Percentiles rank a stretch among this genome's conserved stretches.
These are phyloP conservation scores for Hyposoter dolosus DNA, from an alignment of 2,888 invertebrate species.

Conservation along the genomic window DNA sequence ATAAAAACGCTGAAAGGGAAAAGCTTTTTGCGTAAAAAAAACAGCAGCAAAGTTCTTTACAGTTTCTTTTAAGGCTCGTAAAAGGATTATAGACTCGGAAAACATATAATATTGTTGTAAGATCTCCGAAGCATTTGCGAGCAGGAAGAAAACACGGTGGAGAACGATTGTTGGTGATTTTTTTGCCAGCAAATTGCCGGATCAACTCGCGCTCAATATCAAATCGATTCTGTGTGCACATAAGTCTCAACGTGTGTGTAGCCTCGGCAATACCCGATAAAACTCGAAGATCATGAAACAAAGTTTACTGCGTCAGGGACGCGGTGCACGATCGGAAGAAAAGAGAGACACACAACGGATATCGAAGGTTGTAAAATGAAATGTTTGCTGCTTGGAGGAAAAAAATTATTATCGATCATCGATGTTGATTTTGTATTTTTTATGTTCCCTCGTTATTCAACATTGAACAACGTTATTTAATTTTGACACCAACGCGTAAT, in stretches of 20 bases:
- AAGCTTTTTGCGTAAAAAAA: not conserved
- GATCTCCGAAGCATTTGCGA: not conserved
- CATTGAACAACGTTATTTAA: not conserved
- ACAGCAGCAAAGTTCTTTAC: not conserved
- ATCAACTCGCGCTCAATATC: slow-evolving; percentile 48
- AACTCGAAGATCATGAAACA: slow-evolving; percentile 40
- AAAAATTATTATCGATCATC: not conserved
- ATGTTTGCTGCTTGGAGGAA: not conserved
- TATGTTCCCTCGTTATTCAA: not conserved
- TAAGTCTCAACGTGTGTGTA: not conserved
- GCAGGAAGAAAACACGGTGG: slow-evolving; percentile 27
- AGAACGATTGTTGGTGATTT: not conserved
- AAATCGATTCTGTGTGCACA: slow-evolving; percentile 55
- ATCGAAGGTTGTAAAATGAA: slow-evolving; percentile 24
- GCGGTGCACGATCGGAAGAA: not conserved
- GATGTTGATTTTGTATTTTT: not conserved
- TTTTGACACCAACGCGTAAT: not conserved
- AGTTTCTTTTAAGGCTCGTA: slow-evolving; percentile 16
- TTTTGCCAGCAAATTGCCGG: slow-evolving; percentile 39
- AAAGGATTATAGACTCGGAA: slow-evolving; percentile 29
- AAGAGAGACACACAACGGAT: slow-evolving; percentile 4
- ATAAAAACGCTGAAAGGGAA: not conserved
- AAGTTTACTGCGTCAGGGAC: slow-evolving; percentile 35
- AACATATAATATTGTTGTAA: slow-evolving; percentile 18
- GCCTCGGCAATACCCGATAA: slow-evolving; percentile 40